Evolutionary conservation across 2,797 vertebrate species (phyloP), one percentile per base, ranked within the genome.

Genomic region (Parotocinclus haroldoi): DNA sequence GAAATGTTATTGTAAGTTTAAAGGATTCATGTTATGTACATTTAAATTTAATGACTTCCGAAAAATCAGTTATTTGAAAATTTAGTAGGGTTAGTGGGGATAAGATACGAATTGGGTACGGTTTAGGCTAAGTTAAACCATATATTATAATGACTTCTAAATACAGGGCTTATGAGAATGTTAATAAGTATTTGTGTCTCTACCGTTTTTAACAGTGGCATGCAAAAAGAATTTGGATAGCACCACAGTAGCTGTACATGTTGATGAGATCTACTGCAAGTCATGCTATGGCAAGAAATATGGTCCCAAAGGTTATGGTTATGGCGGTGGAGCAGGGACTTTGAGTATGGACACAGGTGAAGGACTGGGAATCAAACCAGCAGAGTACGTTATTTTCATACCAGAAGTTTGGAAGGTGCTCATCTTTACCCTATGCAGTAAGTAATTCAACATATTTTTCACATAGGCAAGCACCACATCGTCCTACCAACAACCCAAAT

Each of bases 181-280:
- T 39, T 7, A 16, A 7, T 55, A 8, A 73, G 10, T 38, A 57
- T 57, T 54, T 40, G 40, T 48, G 40, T 48, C 38, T 54, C n/a
- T 53, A 16, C 56, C 55, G 18, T 60, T 72, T 49, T 58, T 63
- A 65, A 3, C 57, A 98, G 96, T 96, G 95, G 92, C 91, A 66
- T 99, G 96, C 68, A 96, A 88, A 84, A 99, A 99, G 89, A 98
- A 95, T 75, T 83, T 99, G 82, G 96, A 99, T 86, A 99, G 96
- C 83, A 99, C 96, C 38, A 99, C 96, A 0, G 94, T 99, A 62
- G 92, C 96, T 0, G 94, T 96, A 79, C 96, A 99, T 0, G 92
- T 88, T 19, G 93, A 98, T 36, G 95, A 99, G 79, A 96, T 99
- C 85, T 98, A 94, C 86, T 99, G 96, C 88, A 96, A 96, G 80